A percentile compares a stretch with the other conserved stretches of the same genome.
These are phyloP conservation scores for Drosophila stalkeri DNA, from an alignment of 2,888 invertebrate genomes.

Conservation along the genomic window DNA sequence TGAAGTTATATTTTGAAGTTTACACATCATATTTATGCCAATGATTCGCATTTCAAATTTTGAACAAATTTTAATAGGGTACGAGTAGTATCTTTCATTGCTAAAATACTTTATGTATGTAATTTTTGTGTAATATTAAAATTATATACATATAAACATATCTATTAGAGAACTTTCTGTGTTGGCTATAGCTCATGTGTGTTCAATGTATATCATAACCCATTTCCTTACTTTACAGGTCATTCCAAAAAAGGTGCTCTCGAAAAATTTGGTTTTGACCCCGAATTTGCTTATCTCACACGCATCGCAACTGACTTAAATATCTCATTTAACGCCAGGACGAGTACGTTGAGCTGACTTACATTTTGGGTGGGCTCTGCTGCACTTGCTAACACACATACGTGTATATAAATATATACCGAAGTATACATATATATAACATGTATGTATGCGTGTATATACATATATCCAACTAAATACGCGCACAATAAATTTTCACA, in stretches of 20 bases:
- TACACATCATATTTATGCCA: background rate
- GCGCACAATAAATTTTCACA: constrained; percentile 74
- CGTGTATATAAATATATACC: constrained; percentile 6
- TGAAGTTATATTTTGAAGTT: too few species aligned
- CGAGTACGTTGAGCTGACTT: constrained; percentile 61
- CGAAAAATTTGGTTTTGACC: constrained; percentile 57
- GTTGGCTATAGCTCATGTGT: background rate
- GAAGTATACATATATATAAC: constrained; percentile 15
- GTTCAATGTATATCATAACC: background rate
- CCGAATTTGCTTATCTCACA: constrained; percentile 70
- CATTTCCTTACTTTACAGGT: background rate
- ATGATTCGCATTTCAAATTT: background rate
- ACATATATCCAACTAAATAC: constrained; percentile 41
- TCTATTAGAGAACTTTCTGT: background rate
- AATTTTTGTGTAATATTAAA: background rate
- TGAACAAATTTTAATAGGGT: background rate
- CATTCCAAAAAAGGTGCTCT: constrained; percentile 35
- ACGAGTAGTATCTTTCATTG: too few species aligned
- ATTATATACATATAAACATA: background rate
- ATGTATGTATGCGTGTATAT: background rate
- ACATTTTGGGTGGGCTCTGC: constrained; percentile 36
- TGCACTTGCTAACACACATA: constrained; percentile 54
- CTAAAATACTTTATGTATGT: too few species aligned
- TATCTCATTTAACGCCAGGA: constrained; percentile 81
- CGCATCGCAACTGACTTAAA: constrained; percentile 76